phyloP scores from a whole-genome alignment of 2,113 vertebrate genomes.

The Lasiurus borealis region DNA sequence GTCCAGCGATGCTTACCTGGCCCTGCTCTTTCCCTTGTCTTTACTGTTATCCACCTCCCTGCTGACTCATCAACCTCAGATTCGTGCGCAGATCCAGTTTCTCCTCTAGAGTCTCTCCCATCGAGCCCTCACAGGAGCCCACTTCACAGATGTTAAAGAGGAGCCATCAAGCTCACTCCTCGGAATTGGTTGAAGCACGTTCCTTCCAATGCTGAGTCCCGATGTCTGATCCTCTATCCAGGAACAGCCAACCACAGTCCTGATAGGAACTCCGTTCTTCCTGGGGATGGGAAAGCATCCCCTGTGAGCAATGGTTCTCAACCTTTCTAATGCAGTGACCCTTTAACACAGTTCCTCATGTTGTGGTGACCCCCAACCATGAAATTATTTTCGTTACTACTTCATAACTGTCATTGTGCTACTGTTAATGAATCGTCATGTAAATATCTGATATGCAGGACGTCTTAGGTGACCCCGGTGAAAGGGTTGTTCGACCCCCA shows the following conservation, averaged over 20 bases:
- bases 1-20: rapidly evolving
- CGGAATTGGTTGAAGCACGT: rapidly evolving
- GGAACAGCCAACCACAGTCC: neutral
- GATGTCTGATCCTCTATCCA: neutral
- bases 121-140: neutral
- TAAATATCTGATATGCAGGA: too few species aligned
- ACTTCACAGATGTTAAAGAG: neutral
- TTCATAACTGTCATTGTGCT: too few species aligned
- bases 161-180: neutral
- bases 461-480: too few species aligned
- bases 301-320: neutral
- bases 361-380: too few species aligned
- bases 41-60: neutral
- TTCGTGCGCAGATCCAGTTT: neutral
- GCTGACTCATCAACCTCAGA: neutral
- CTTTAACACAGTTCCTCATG: too few species aligned
- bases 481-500: too few species aligned
- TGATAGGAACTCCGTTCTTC: neutral
- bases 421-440: too few species aligned
- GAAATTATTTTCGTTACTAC: too few species aligned
- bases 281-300: neutral
- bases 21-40: neutral
- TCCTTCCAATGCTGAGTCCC: neutral
- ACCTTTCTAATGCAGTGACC: too few species aligned
- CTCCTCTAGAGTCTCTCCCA: neutral